phyloP scores from a whole-genome alignment of 2,113 vertebrate species.

The Vimba vimba region DNA sequence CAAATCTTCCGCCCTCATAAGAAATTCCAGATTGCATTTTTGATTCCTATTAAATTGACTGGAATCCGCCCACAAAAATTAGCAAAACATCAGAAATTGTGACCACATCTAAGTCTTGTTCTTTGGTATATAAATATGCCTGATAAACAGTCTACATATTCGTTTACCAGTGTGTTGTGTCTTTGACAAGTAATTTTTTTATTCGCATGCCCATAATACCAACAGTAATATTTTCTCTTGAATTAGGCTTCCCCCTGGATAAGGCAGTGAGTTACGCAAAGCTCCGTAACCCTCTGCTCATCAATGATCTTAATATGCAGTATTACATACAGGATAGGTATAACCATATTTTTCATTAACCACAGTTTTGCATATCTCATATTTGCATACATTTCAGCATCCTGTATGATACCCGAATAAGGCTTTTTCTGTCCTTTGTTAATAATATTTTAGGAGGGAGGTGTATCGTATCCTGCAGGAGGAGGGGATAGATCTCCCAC shows the following conservation, averaged over 20 bases:
- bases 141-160: not conserved
- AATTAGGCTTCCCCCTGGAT: conserved; percentile 93
- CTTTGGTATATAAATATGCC: not conserved
- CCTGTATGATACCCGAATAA: not conserved
- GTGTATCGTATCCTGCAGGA: conserved; percentile 98
- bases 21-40: not conserved
- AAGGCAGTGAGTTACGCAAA: conserved; percentile 97
- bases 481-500: conserved; percentile 95
- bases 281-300: conserved; percentile 92
- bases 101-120: not conserved
- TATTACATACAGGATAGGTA: conserved; percentile 99
- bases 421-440: not conserved
- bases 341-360: not conserved
- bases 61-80: not conserved
- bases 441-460: conserved; percentile 82
- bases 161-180: not conserved
- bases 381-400: conserved; percentile 6
- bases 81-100: not conserved
- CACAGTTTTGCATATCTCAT: not conserved
- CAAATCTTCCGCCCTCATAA: not conserved
- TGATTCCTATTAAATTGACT: not conserved
- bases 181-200: not conserved
- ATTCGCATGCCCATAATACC: not conserved
- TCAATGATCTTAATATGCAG: conserved; percentile 98
- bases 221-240: conserved; percentile 12